Evolutionary conservation across 2,113 vertebrate species (phyloP), one percentile per base, ranked within the genome.

Genomic region (Lipophrys pholis): DNA sequence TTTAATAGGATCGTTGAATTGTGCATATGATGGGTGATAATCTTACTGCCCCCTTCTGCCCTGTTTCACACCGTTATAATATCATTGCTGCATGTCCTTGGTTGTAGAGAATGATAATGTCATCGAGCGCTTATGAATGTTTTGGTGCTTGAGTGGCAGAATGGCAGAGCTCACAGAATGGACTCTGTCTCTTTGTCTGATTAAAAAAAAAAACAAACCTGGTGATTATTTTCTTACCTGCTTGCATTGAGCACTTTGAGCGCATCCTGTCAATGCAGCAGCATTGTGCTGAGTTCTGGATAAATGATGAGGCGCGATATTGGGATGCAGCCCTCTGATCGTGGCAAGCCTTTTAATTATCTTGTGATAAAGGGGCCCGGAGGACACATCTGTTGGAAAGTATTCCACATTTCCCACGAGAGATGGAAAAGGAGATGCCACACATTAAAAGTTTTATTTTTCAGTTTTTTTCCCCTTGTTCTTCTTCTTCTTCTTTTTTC

Each of bases 301-400:
- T 54, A 81, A 80, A 81, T 41, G 78, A 80, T 53, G 64, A 41
- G 2, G 41, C 10, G 30, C 65, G 67, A 77, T 78, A 87, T 89
- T 81, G 84, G 64, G 81, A 82, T 81, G 56, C 70, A 80, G 64
- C 69, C 70, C 69, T 87, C 78, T 84, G 83, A 88, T 89, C 61
- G 56, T 80, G 81, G 80, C 87, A 81, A 84, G 88, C 78, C 69
- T 84, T 91, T 90, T 90, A 91, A 91, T 91, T 89, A 90, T 90
- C 86, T 82, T 60, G 78, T 75, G 72, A 89, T 91, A 90, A 78
- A 76, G 59, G 21, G 83, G 68, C 78, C 75, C 70, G 62, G 75
- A 83, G 81, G 84, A 90, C 87, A 83, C 86, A 89, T 89, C 83
- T 89, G 89, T 85, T 85, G 61, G 78, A 85, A 87, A 89, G 52